Base-by-base conservation (phyloP, 2,888 invertebrate species). In the Pristionchus arcanus region DNA sequence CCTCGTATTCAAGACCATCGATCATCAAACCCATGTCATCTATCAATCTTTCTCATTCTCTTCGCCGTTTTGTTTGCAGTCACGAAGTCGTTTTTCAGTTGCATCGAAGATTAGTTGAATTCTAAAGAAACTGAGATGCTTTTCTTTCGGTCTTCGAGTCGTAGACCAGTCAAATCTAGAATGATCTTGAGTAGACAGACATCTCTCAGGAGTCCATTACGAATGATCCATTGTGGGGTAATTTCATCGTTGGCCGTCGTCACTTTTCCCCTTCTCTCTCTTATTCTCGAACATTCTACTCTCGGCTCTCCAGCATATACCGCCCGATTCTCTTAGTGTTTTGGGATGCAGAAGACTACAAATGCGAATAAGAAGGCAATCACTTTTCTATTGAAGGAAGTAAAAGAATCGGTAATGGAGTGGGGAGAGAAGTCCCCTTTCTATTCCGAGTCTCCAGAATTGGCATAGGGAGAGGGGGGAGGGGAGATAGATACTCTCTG, bases 401-500 rank as follows among this genome's bases (percentile, higher is more conserved):
- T 81, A 81, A 81, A 81, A 81, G 81, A 81, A 81, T 81, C 28
- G 81, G 81, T 81, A 81, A 81, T 81, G 81, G 81, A 81, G 81
- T 81, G 81, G 49, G 81, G 77, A 21, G 81, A 28, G 81, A 81
- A 81, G 81, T 81, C 74, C 74, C 74, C 74, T 74, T 74, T 74
- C 81, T 81, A 81, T 81, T 81, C 49, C 42, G 49, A 81, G 81
- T 81, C 81, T 42, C 37, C 49, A 77, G 77, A 42, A 42, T 77
- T 63, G 68, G 37, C 7, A 19, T 37, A 74, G 74, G 74, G 25
- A n/a, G 63, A 74, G 71, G 19, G 74, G n/a, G 16, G 71, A n/a
- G 66, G 19, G 25, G 81, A 21, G 81, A 81, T 42, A 81, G 81
- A 81, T 81, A 81, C 81, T 81, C 81, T 81, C 49, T 42, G 25